Conservation (phyloP, 1,140 invertebrate genomes). For the Hypsibius dujardini region DNA sequence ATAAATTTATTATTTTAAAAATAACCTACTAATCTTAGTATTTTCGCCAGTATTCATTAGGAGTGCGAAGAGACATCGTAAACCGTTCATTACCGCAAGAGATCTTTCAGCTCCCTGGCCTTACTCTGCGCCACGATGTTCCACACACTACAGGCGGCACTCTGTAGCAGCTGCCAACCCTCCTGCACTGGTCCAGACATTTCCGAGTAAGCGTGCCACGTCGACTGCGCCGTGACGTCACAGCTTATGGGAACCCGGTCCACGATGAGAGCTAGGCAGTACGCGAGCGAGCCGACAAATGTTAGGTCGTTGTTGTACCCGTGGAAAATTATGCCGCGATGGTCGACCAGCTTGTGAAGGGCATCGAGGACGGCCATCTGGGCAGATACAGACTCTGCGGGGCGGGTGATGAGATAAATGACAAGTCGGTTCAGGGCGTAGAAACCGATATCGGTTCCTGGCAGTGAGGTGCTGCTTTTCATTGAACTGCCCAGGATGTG, state of each 20-base stretch:
- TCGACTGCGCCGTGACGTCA: not conserved
- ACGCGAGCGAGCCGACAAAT: slow-evolving; percentile 7
- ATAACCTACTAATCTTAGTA: no score
- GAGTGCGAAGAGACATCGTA: no score
- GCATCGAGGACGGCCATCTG: slow-evolving; percentile 80
- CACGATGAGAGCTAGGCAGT: slow-evolving; percentile 3
- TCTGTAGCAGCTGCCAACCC: slow-evolving; percentile 1
- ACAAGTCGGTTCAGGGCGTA: slow-evolving; percentile 84
- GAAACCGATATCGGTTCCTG: slow-evolving; percentile 25
- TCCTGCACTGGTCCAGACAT: not conserved
- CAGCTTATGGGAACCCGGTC: not conserved
- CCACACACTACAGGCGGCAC: not conserved
- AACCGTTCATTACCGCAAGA: no score
- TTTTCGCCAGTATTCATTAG: no score
- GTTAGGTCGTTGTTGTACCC: not conserved
- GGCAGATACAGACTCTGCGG: slow-evolving; percentile 54
- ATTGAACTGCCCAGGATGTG: slow-evolving; percentile 20
- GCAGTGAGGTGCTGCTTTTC: not conserved
- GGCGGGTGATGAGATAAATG: slow-evolving; percentile 72
- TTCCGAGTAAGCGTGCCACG: slow-evolving; percentile 4
- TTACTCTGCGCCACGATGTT: not conserved
- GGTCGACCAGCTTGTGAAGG: slow-evolving; percentile 73
- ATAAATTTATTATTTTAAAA: no score
- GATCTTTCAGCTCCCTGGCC: not conserved
- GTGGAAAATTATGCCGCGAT: slow-evolving; percentile 32